phyloP scores from a whole-genome alignment of 35 echinoderm and acorn worm species.

The Apostichopus japonicus region DNA sequence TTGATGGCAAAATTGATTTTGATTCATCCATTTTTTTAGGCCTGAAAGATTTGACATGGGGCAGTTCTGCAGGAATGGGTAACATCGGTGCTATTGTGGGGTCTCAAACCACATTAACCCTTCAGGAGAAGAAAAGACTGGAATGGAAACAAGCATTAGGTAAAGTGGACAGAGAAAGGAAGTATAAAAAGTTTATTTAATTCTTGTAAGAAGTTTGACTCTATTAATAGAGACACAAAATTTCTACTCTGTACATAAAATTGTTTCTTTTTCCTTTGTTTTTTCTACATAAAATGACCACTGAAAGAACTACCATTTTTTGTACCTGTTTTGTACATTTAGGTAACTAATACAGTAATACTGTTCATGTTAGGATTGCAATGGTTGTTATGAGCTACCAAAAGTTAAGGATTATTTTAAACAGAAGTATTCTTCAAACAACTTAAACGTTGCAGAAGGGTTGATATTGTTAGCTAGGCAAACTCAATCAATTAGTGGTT shows the following conservation, averaged over 20 bases:
- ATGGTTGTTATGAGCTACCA: too few relatives aligned
- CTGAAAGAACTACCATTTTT: neutral
- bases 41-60: neutral
- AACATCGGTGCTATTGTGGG: constrained; percentile 28
- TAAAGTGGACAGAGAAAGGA: neutral
- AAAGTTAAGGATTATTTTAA: too few relatives aligned
- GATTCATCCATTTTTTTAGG: neutral
- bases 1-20: neutral
- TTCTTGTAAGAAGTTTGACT: too few relatives aligned
- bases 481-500: too few relatives aligned
- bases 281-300: neutral
- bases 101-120: constrained; percentile 20
- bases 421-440: too few relatives aligned
- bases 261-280: too few relatives aligned
- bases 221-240: too few relatives aligned
- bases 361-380: too few relatives aligned
- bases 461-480: neutral
- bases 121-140: constrained; percentile 65
- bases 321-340: neutral
- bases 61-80: constrained; percentile 40
- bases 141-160: constrained; percentile 80
- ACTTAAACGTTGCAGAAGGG: too few relatives aligned
- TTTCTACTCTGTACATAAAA: too few relatives aligned
- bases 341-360: neutral
- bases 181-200: too few relatives aligned